Conservation (phyloP, 1,140 invertebrate genomes). For the Lepidotrigona ventralis region DNA sequence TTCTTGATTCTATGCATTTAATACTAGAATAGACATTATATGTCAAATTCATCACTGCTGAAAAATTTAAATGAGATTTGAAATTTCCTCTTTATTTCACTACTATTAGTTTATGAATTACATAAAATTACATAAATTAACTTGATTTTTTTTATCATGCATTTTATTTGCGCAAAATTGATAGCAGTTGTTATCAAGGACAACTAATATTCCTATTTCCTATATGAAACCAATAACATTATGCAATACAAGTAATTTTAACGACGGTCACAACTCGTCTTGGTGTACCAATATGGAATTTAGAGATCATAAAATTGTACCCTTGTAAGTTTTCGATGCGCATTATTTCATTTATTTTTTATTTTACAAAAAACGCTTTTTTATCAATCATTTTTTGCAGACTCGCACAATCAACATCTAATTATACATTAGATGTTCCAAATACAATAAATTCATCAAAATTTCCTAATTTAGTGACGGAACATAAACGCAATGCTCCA, state of each 20-base stretch:
- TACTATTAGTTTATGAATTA: not conserved
- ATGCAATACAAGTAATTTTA: conserved; percentile 63
- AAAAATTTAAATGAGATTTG: not conserved
- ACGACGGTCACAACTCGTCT: conserved; percentile 78
- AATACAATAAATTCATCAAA: conserved; percentile 85
- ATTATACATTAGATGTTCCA: conserved; percentile 63
- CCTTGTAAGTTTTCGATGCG: conserved; percentile 80
- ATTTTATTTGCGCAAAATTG: conserved; percentile 56
- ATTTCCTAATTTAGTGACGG: conserved; percentile 90
- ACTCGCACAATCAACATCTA: conserved; percentile 65
- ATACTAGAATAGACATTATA: not conserved
- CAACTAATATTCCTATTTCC: conserved; percentile 72
- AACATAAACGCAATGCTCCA: conserved; percentile 88
- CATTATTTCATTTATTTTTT: conserved; percentile 5
- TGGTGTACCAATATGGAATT: conserved; percentile 89
- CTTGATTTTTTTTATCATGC: not conserved
- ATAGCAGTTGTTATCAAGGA: conserved; percentile 83
- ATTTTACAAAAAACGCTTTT: conserved; percentile 7
- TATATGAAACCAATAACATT: conserved; percentile 69
- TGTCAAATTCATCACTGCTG: not conserved
- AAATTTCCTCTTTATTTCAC: not conserved
- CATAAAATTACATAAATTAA: not conserved
- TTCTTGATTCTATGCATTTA: not conserved
- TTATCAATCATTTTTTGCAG: conserved; percentile 48
- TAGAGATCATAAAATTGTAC: conserved; percentile 87